Conservation (phyloP, 2,113 vertebrate species). For the Gobius niger region DNA sequence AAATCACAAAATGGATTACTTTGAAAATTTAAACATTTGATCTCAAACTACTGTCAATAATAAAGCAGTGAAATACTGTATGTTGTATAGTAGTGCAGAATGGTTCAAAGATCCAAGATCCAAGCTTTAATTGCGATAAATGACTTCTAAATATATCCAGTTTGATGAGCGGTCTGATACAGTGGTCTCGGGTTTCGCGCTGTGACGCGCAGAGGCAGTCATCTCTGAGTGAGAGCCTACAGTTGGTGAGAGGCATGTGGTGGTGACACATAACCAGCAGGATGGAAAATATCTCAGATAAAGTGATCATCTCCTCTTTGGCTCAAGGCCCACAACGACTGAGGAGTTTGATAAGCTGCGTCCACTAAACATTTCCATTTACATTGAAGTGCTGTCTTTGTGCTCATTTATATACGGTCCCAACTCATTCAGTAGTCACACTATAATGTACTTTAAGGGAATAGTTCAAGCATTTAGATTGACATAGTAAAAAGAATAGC, state of each 20-base stretch:
- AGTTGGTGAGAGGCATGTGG: constrained; percentile 67
- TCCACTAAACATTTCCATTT: constrained; percentile 51
- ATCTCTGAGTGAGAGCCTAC: constrained; percentile 47
- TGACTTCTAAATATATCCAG: constrained; percentile 44
- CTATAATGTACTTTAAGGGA: background rate
- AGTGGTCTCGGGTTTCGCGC: constrained; percentile 38
- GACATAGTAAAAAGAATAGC: background rate
- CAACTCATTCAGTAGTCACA: constrained; percentile 17
- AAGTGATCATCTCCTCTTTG: constrained; percentile 66
- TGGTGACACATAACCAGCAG: constrained; percentile 67
- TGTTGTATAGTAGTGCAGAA: background rate
- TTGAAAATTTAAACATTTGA: too few relatives aligned
- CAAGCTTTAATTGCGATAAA: constrained; percentile 4
- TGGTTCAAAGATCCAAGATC: background rate
- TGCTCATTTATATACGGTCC: constrained; percentile 34
- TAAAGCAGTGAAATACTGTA: too few relatives aligned
- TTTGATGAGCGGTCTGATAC: constrained; percentile 28
- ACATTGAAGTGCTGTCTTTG: constrained; percentile 49
- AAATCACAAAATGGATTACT: too few relatives aligned
- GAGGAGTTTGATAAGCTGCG: constrained; percentile 51
- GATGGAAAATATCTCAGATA: constrained; percentile 76
- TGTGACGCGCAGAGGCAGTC: constrained; percentile 47
- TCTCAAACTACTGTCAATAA: too few relatives aligned
- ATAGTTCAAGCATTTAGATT: background rate
- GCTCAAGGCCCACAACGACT: constrained; percentile 42